Evolutionary conservation across 2,888 invertebrate species (phyloP), one percentile per base, ranked within the genome.

Genomic region (Ectemnius continuus): DNA sequence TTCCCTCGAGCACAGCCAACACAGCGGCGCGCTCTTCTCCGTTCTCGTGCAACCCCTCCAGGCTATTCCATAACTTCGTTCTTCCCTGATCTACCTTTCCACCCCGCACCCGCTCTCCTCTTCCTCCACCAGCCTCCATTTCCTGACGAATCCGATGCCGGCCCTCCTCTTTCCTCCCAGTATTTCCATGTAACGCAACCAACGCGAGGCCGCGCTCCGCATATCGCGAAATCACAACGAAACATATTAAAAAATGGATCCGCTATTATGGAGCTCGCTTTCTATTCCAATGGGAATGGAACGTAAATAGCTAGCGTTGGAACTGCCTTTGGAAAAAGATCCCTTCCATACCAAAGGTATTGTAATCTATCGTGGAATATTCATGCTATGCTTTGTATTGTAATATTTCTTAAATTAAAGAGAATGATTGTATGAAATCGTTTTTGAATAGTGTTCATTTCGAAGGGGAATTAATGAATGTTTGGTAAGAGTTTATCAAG

Each of bases 161-260:
- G 65, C 67, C n/a, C 20, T 74, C 69, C 63, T 73, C 80, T 75
- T 52, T 70, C 74, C 74, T 76, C 67, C 75, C 72, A n/a, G 23
- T 71, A 73, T 81, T 68, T 64, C 68, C 70, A 45, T 73, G 66
- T 61, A 36, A 36, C 36, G 8, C 36, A 1, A 36, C 36, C 20
- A 5, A 8, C 36, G 36, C 62, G 72, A n/a, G n/a, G n/a, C n/a
- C 68, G 80, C 73, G 72, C 26, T 48, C 58, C 56, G 48, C 46
- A 69, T 76, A 79, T 85, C 84, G 84, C 86, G 81, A 83, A 83
- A 85, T 83, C 81, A 77, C 70, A 76, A 73, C 78, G 76, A 71
- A 68, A 72, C 63, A 59, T 57, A 58, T 67, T 67, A 36, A 36
- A 36, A 36, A 36, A 36, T 36, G 36, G 36, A 36, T 36, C 11